A percentile compares a stretch with the other conserved stretches of the same genome.
phyloP scores from a whole-genome alignment of 2,113 vertebrate species.

The Tilapia sparmanii region DNA sequence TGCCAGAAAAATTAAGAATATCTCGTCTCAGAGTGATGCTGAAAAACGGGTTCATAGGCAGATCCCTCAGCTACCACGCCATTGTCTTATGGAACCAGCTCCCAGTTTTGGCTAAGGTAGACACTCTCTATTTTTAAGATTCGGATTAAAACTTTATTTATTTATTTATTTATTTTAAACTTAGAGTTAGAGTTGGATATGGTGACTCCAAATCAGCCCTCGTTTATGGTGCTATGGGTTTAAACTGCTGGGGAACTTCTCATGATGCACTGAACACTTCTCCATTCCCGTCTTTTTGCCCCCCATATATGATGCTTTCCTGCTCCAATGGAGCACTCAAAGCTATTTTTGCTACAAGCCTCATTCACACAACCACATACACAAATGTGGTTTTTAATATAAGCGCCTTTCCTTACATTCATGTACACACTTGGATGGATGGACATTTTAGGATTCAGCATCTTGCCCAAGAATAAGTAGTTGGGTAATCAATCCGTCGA shows the following conservation, averaged over 20 bases:
- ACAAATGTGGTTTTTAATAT: neutral
- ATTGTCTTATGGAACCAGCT: neutral
- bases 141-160: neutral
- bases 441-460: neutral
- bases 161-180: neutral
- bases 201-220: neutral
- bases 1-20: neutral
- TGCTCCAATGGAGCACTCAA: neutral
- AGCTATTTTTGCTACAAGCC: neutral
- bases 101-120: neutral
- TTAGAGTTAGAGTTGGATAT: neutral
- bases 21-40: neutral
- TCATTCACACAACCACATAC: neutral
- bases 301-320: neutral
- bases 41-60: neutral
- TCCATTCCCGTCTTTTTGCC: fast-evolving
- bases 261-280: neutral
- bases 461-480: neutral
- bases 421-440: neutral
- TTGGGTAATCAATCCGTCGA: fast-evolving
- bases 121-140: neutral
- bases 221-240: neutral
- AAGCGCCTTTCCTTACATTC: neutral
- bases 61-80: neutral
- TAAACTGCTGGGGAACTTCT: neutral